Percentiles rank a stretch among this genome's conserved stretches.
phyloP scores from a whole-genome alignment of 1,140 invertebrate species.

The Drosophila varians region DNA sequence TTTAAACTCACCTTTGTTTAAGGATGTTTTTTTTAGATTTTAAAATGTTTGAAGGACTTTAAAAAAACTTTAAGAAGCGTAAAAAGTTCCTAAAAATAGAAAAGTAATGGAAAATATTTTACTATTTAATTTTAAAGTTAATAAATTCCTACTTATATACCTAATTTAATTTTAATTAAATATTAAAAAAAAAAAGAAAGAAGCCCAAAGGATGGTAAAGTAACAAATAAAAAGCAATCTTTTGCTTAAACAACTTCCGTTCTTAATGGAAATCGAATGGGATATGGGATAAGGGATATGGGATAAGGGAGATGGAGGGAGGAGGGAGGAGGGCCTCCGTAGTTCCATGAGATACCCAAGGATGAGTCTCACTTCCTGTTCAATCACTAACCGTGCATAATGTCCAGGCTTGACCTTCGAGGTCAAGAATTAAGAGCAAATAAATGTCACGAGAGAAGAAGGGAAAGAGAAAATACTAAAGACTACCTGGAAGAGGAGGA shows the following conservation, averaged over 20 bases:
- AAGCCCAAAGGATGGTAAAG: not conserved
- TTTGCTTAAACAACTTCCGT: slow-evolving; percentile 13
- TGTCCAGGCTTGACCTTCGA: slow-evolving; percentile 35
- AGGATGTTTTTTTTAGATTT: too few species aligned
- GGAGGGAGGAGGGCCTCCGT: too few species aligned
- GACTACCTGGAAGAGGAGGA: not conserved
- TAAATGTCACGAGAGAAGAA: slow-evolving; percentile 32
- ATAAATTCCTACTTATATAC: too few species aligned
- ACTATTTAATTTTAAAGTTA: too few species aligned
- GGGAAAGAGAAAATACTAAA: too few species aligned
- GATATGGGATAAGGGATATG: not conserved
- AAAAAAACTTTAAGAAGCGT: too few species aligned
- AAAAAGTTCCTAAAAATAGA: too few species aligned
- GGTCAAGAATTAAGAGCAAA: slow-evolving; percentile 13
- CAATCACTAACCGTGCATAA: slow-evolving; percentile 35
- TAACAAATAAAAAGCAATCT: not conserved
- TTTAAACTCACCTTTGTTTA: too few species aligned
- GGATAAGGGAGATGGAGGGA: slow-evolving; percentile 21
- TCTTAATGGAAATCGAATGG: slow-evolving; percentile 19
- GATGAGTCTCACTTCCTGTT: slow-evolving; percentile 19
- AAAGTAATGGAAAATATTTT: too few species aligned
- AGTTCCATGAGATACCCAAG: not conserved
- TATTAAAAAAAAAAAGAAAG: not conserved
- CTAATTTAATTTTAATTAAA: too few species aligned
- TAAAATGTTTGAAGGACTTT: too few species aligned